Evolutionary conservation across 2,113 vertebrate species (phyloP), one percentile per base, ranked within the genome.

Genomic region (Peromyscus maniculatus): DNA sequence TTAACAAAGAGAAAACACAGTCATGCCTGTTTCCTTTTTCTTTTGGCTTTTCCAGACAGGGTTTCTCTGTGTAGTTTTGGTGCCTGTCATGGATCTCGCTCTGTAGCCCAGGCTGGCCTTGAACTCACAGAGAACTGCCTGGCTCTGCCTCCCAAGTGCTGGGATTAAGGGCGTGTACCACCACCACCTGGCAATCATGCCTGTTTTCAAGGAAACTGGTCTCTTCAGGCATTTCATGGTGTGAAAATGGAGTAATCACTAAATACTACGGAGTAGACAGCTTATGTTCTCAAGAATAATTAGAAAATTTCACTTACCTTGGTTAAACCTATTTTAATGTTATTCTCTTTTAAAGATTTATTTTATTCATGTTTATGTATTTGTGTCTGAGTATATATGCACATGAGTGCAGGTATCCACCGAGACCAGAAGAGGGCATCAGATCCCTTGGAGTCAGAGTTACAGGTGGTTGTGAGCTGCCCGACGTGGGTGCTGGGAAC

Each of bases 321-420:
- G 55, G 12, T 82, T 91, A 91, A 78, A 74, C 28, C 36, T 69
- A 95, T 59, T 88, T 89, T 46, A 75, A 86, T 10, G 87, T 94
- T 94, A 92, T 93, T 93, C 10, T 21, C 64, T 55, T 90, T 67
- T 31, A 46, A 33, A 49, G 43, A 67, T 33, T 31, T 46, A 19
- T 11, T 77, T 77, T 77, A 66, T 43, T 86, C 36, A 43, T 33
- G 13, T 39, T 21, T 31, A 46, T 55, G 3, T 57, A 33, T 39
- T 26, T 84, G 57, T 80, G 52, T 22, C 77, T 79, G 49, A 79
- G 77, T 21, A 49, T 49, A 21, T 59, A 26, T 39, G 22, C n/a
- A 43, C 80, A 43, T 16, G 57, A 16, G 57, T 28, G 57, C 21
- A 39, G 5, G 13, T 26, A 43, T 17, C 22, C 57, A 64, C 36